phyloP scores from a whole-genome alignment of 2,113 vertebrate genomes.

The Notarius lentiginosus region DNA sequence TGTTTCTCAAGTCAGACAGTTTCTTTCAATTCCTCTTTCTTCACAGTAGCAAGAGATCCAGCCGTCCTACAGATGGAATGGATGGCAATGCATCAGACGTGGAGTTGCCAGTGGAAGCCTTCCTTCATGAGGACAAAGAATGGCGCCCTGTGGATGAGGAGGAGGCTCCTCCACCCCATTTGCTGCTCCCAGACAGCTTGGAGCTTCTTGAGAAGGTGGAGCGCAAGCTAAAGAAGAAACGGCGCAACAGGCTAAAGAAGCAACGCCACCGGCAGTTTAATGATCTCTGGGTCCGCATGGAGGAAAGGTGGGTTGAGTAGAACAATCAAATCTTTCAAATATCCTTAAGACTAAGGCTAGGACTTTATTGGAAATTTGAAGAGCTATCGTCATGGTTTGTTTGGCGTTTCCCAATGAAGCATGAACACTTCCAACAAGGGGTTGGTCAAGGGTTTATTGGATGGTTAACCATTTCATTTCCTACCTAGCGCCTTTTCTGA shows the following conservation, averaged over 20 bases:
- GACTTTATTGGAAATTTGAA: background rate
- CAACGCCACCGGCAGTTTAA: slow-evolving; percentile 79
- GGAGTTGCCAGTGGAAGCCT: slow-evolving; percentile 59
- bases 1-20: background rate
- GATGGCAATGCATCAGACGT: slow-evolving; percentile 39
- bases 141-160: slow-evolving; percentile 66
- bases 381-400: background rate
- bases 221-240: slow-evolving; percentile 78
- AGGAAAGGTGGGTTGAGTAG: slow-evolving; percentile 74
- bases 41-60: slow-evolving; percentile 46
- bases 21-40: slow-evolving; percentile 10
- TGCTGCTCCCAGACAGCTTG: slow-evolving; percentile 66
- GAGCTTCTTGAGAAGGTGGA: slow-evolving; percentile 70
- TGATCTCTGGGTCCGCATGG: slow-evolving; percentile 81
- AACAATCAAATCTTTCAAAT: background rate
- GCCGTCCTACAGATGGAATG: background rate
- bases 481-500: background rate
- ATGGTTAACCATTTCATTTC: background rate
- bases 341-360: background rate
- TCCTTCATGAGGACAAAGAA: slow-evolving; percentile 65
- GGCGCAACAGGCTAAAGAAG: slow-evolving; percentile 73
- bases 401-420: background rate
- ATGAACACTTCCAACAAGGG: background rate
- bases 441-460: background rate
- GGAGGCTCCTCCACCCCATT: slow-evolving; percentile 64